These are phyloP conservation scores for Cervus canadensis DNA, from an alignment of 2,113 vertebrate genomes.

Conservation along the genomic window DNA sequence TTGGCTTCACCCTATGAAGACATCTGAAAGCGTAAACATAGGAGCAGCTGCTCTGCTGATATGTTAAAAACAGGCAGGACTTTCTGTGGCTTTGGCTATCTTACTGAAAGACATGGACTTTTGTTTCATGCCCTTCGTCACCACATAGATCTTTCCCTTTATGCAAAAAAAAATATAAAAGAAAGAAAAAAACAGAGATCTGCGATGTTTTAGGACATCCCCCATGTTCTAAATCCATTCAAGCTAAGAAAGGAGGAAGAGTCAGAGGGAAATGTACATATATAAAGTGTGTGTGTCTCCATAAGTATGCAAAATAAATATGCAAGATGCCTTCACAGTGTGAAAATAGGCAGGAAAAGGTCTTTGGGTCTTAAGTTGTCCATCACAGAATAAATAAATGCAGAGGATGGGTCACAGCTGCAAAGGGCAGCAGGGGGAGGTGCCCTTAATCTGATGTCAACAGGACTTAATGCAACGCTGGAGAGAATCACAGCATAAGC, in stretches of 20 bases:
- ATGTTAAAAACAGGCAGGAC: slow-evolving; percentile 64
- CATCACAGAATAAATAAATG: neutral
- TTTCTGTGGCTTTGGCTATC: slow-evolving; percentile 56
- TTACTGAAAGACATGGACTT: slow-evolving; percentile 57
- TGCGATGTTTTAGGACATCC: neutral
- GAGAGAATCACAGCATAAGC: neutral
- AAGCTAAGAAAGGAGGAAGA: neutral
- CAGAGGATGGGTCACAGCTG: neutral
- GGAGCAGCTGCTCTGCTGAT: slow-evolving; percentile 66
- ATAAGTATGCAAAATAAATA: neutral
- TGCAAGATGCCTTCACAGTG: neutral
- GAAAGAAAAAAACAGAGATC: neutral
- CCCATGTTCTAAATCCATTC: neutral
- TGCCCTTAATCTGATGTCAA: neutral
- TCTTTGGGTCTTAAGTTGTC: neutral
- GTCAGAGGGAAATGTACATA: neutral
- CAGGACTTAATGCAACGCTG: neutral
- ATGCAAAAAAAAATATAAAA: neutral
- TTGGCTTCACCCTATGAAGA: slow-evolving; percentile 55
- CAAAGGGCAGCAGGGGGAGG: neutral
- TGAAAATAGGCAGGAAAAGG: neutral
- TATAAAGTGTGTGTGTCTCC: neutral
- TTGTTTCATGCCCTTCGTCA: neutral
- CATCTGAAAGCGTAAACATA: slow-evolving; percentile 76
- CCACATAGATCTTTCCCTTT: neutral